Percentiles rank a stretch among this genome's conserved stretches.
Evolutionary conservation across 2,797 vertebrate genomes (phyloP).

Genomic region (Argentina silus): DNA sequence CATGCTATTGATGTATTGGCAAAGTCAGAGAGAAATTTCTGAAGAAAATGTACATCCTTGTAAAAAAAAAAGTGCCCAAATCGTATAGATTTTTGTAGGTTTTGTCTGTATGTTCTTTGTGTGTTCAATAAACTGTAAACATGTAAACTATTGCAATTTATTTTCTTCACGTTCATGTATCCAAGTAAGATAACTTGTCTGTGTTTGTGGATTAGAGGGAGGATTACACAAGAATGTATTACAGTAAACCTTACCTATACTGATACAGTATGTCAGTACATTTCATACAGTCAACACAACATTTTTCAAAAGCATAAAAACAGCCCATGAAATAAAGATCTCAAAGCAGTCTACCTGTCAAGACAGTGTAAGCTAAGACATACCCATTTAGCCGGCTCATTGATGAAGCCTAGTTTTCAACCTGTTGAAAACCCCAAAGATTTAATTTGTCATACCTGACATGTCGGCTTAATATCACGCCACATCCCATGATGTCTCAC

Average conservation of each 20-base stretch:
- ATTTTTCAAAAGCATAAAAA: background rate
- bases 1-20: constrained; percentile 39
- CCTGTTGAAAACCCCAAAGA: background rate
- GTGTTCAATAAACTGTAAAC: constrained; percentile 65
- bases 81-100: constrained; percentile 7
- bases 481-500: constrained; percentile 6
- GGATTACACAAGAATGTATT: too few relatives aligned
- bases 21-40: constrained; percentile 6
- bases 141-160: constrained; percentile 2
- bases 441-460: background rate
- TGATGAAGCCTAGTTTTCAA: background rate
- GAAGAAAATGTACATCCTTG: constrained; percentile 39
- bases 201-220: too few relatives aligned
- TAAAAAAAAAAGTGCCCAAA: constrained; percentile 33
- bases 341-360: background rate
- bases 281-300: background rate
- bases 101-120: constrained; percentile 39
- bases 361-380: background rate
- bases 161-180: background rate
- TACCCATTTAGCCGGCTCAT: too few relatives aligned
- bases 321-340: background rate
- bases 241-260: too few relatives aligned
- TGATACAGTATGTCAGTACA: too few relatives aligned
- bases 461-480: background rate
- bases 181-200: too few relatives aligned